These are phyloP conservation scores for Callimorpha dominula DNA, from an alignment of 2,888 invertebrate genomes.

Conservation along the genomic window DNA sequence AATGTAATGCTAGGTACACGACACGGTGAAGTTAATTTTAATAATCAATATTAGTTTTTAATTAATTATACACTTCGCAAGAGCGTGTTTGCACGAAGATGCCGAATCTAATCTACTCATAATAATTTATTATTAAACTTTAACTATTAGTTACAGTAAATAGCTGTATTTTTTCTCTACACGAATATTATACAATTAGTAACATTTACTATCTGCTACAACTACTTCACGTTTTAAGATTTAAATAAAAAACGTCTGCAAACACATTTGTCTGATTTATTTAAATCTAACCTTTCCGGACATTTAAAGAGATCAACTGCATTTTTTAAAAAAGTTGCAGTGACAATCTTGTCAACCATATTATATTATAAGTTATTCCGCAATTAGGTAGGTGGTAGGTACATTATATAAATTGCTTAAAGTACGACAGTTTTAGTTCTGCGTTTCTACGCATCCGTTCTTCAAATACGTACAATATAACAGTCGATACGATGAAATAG, in stretches of 20 bases:
- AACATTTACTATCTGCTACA: not conserved
- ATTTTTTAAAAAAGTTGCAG: not conserved
- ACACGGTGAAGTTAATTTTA: slow-evolving; percentile 3
- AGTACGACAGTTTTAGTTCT: no score
- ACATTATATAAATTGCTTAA: no score
- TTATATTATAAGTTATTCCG: no score
- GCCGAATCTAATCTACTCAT: slow-evolving; percentile 18
- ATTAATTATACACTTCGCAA: slow-evolving; percentile 14
- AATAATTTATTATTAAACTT: slow-evolving; percentile 9
- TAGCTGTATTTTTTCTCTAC: slow-evolving; percentile 12
- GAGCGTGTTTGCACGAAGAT: slow-evolving; percentile 15
- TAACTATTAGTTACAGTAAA: slow-evolving; percentile 7
- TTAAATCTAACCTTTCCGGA: not conserved
- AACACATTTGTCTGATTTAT: no score
- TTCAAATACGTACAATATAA: no score
- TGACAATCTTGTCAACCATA: no score
- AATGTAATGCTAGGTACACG: not conserved
- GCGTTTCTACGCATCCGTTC: no score
- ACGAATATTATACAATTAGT: not conserved
- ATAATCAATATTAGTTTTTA: slow-evolving; percentile 13
- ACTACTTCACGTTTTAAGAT: not conserved
- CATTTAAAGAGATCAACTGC: not conserved
- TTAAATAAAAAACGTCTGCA: not conserved
- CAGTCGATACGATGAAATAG: not conserved
- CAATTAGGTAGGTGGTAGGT: no score